Evolutionary conservation across 2,888 invertebrate species (phyloP).

Genomic region (Geotrupes spiniger): DNA sequence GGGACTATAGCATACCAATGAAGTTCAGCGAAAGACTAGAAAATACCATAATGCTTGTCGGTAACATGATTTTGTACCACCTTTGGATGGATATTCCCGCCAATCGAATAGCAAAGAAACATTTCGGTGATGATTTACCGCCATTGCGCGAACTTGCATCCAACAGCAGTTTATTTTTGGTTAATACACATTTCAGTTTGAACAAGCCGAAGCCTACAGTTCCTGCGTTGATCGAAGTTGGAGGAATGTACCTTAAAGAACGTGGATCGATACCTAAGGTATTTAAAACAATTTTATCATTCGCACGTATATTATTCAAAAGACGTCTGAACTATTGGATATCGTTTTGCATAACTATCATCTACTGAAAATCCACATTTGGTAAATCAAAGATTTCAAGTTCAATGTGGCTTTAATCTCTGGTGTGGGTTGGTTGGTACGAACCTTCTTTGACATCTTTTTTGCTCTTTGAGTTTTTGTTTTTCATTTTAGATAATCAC

Average conservation of each 20-base stretch:
- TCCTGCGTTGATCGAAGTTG: slow-evolving; percentile 53
- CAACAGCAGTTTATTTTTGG: slow-evolving; percentile 50
- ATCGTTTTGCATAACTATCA: too few relatives aligned
- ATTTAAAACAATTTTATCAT: too few relatives aligned
- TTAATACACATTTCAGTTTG: slow-evolving; percentile 51
- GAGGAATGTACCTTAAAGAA: slow-evolving; percentile 53
- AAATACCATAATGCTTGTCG: slow-evolving; percentile 31
- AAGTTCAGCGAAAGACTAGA: slow-evolving; percentile 35
- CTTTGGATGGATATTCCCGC: slow-evolving; percentile 27
- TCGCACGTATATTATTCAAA: too few relatives aligned
- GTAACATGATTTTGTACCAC: slow-evolving; percentile 29
- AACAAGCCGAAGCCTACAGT: slow-evolving; percentile 49
- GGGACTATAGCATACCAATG: slow-evolving; percentile 35
- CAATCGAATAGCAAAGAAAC: slow-evolving; percentile 33
- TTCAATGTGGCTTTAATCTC: too few relatives aligned
- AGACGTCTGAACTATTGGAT: too few relatives aligned
- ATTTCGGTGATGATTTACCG: slow-evolving; percentile 37
- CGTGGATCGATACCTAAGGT: slow-evolving; percentile 20
- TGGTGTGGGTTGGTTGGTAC: too few relatives aligned
- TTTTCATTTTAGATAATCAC: too few relatives aligned
- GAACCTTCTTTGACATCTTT: too few relatives aligned
- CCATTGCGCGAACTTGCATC: slow-evolving; percentile 45
- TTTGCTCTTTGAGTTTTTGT: too few relatives aligned
- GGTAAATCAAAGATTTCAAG: too few relatives aligned
- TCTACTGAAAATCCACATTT: too few relatives aligned